phyloP scores from a whole-genome alignment of 2,797 vertebrate species.

The Dermochelys coriacea region DNA sequence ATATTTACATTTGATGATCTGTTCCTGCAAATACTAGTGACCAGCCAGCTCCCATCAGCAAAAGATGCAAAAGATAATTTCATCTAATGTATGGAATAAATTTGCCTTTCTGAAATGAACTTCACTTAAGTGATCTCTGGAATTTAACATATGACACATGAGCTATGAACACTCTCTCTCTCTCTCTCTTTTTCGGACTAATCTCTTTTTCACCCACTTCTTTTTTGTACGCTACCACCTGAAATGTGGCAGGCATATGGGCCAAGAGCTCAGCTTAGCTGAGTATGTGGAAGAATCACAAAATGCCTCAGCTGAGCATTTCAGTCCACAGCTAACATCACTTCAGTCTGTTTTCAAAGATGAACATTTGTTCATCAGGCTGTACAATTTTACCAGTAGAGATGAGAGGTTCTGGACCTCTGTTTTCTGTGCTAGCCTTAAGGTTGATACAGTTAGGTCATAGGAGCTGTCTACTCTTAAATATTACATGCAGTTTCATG shows the following conservation, averaged over 20 bases:
- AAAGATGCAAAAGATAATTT: background rate
- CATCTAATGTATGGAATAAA: background rate
- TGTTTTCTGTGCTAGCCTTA: background rate
- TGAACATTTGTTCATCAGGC: background rate
- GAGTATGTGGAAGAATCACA: too few species aligned
- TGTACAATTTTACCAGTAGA: background rate
- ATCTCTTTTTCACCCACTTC: background rate
- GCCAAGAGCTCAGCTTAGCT: background rate
- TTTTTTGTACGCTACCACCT: background rate
- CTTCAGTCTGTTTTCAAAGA: background rate
- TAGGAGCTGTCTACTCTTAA: constrained; percentile 8
- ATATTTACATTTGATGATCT: background rate
- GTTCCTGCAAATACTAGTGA: background rate
- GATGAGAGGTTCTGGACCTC: background rate
- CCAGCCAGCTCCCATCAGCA: background rate
- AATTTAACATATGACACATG: background rate
- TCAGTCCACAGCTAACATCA: background rate
- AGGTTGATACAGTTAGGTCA: constrained; percentile 14
- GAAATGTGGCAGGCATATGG: background rate
- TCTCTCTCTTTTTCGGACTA: background rate
- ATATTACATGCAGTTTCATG: constrained; percentile 21
- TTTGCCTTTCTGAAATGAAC: background rate
- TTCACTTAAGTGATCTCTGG: background rate
- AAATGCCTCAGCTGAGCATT: background rate
- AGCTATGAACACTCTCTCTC: background rate